Percentiles rank a stretch among this genome's conserved stretches.
Conservation (phyloP, 2,113 vertebrate species). For the Rutilus rutilus region DNA sequence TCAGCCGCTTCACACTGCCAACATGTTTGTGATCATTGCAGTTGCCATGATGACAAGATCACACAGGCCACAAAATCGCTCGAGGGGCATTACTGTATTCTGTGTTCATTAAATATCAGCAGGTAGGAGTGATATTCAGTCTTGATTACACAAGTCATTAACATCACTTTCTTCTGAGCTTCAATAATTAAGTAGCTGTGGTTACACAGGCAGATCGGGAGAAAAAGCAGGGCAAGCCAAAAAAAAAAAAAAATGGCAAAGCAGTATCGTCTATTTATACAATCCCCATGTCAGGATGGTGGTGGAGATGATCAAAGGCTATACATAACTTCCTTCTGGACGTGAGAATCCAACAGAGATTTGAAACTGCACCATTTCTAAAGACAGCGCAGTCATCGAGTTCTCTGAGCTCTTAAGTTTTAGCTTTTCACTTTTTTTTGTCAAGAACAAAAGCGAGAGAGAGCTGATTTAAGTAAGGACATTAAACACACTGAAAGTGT, state of each 20-base stretch:
- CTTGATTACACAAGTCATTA: conserved; percentile 28
- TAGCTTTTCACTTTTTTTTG: conserved; percentile 10
- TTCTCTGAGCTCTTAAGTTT: conserved; percentile 1
- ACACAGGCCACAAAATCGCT: not conserved
- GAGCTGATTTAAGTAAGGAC: conserved; percentile 23
- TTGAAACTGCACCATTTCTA: conserved; percentile 14
- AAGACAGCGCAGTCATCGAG: conserved; percentile 13
- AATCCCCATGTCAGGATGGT: conserved; percentile 10
- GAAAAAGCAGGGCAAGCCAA: conserved; percentile 24
- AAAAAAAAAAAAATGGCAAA: conserved; percentile 3
- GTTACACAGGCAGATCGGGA: not conserved
- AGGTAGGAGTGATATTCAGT: conserved; percentile 16
- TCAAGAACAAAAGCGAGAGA: conserved; percentile 30
- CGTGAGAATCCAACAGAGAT: conserved; percentile 23
- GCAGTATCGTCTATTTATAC: conserved; percentile 23
- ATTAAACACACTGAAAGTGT: not conserved
- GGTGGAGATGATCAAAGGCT: conserved; percentile 28
- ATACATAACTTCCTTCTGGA: conserved; percentile 40
- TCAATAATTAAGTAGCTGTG: conserved; percentile 9
- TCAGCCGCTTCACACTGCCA: not conserved
- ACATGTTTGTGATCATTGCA: not conserved
- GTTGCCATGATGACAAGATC: not conserved
- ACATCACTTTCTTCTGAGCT: conserved; percentile 25
- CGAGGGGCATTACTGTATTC: not conserved
- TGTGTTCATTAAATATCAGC: conserved; percentile 8